Evolutionary conservation across 92 coral and sea anemone species (phyloP), one percentile per base, ranked within the genome.

Genomic region (Actinostola sp.): DNA sequence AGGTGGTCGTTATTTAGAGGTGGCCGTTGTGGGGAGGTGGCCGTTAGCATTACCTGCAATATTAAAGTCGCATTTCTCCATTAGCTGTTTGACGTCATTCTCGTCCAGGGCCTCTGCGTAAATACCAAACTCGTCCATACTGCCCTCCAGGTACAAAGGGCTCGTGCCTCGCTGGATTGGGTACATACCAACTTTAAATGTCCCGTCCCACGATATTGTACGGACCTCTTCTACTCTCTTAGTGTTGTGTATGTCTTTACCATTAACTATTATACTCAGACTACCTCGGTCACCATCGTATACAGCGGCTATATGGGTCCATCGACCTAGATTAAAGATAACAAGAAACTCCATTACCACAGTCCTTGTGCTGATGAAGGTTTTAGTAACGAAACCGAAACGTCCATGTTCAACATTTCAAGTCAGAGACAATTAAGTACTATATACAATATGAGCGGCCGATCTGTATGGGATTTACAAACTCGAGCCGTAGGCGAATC

Each of bases 301-400:
- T 19, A 62, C 81, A 8, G 86, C 89, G 1, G 82, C 86, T 9
- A 88, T 55, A 62, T 88, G 92, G 25, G 74, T 63, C 92, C 92
- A 88, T 19, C 71, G 29, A 5, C 89, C 92, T 87, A 30, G 51
- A 8, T 15, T 16, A 34, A 16, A n/a, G n/a, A n/a, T n/a, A 61
- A 61, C 44, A 14, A 39, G 7, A 6, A 39, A 6, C 7, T 39
- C 8, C 7, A 39, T 39, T 7, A 39, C 7, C 44, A 46, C 17
- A 11, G 21, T 46, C 17, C 2, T 4, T 46, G 59, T n/a, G n/a
- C n/a, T n/a, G n/a, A n/a, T n/a, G n/a, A n/a, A n/a, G n/a, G n/a
- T n/a, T n/a, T n/a, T n/a, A n/a, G n/a, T n/a, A n/a, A n/a, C n/a
- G n/a, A n/a, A n/a, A n/a, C n/a, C n/a, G n/a, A n/a, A n/a, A n/a